Base-by-base conservation (phyloP, 2,797 vertebrate genomes). In the Choloepus didactylus region DNA sequence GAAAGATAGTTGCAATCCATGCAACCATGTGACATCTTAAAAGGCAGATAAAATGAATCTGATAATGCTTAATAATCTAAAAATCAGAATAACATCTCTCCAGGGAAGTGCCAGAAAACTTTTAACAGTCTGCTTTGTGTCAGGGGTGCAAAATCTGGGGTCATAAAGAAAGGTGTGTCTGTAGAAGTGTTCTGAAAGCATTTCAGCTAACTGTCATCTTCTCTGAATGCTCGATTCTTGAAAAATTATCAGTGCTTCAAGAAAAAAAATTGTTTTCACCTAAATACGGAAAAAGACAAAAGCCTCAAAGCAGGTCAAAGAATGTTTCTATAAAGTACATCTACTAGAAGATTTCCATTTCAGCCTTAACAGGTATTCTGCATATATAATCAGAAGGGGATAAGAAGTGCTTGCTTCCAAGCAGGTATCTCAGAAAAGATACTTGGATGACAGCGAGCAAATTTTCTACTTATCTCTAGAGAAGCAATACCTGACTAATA, bases 371-470 rank as follows among this genome's bases (percentile, higher is more conserved):
- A 87, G 75, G 64, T 31, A 92, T 41, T 73, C 49, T 80, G n/a
- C 10, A 54, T 76, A 56, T 3, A 29, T 41, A 89, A 95, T 25
- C 64, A 70, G n/a, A 51, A 94, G 41, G 16, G 56, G 25, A 82
- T 44, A 92, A 29, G 7, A 49, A 5, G 15, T 38, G 29, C 51
- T 96, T 82, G 51, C 38, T 62, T 89, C 7, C 21, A 93, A 80
- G 46, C 46, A 91, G n/a, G 9, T 85, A 18, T 56, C 75, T 90
- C 85, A 84, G 75, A 84, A 91, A 92, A 93, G 38, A 41, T 90
- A 67, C 21, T 77, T 66, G 29, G 79, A 90, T 86, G 67, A 69
- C 29, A 82, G 8, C 18, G 72, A 75, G 66, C 18, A 94, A 72
- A 76, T 70, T 66, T 70, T 18, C 72, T 82, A n/a, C n/a, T 89